A percentile compares a stretch with the other conserved stretches of the same genome.
Evolutionary conservation across 2,113 vertebrate species (phyloP).

Genomic region (Clarias gariepinus): DNA sequence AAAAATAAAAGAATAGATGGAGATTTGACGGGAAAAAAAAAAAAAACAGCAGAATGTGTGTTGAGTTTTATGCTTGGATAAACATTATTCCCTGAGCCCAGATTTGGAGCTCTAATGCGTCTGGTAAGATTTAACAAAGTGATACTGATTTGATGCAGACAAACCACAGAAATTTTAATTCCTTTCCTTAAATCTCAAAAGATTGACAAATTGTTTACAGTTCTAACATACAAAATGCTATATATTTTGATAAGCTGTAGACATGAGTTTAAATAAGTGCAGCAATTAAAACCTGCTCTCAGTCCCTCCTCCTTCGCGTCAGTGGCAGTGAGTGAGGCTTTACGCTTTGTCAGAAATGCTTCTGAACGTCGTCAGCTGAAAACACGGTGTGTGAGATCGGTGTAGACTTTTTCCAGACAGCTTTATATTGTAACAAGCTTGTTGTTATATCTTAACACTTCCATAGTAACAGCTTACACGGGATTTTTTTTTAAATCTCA

Average conservation of each 20-base stretch:
- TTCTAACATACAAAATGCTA: background rate
- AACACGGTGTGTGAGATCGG: background rate
- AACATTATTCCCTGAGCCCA: background rate
- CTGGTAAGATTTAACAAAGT: constrained; percentile 5
- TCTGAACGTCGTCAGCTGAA: background rate
- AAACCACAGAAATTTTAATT: background rate
- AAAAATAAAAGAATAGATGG: background rate
- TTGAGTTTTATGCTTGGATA: background rate
- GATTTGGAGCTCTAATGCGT: background rate
- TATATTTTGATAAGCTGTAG: background rate
- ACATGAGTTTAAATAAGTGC: background rate
- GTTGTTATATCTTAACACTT: background rate
- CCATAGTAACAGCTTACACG: background rate
- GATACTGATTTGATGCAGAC: background rate
- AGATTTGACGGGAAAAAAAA: background rate
- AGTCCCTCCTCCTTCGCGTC: background rate
- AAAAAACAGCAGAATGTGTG: constrained; percentile 12
- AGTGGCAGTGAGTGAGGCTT: background rate
- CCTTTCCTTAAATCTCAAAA: background rate
- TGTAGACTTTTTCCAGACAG: background rate
- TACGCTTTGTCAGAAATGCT: background rate
- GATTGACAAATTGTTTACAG: background rate
- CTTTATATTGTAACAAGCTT: background rate
- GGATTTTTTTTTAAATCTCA: background rate
- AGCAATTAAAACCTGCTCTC: background rate